These are phyloP conservation scores for Ceuthmochares aereus DNA, from an alignment of 2,113 vertebrate genomes.

Conservation along the genomic window DNA sequence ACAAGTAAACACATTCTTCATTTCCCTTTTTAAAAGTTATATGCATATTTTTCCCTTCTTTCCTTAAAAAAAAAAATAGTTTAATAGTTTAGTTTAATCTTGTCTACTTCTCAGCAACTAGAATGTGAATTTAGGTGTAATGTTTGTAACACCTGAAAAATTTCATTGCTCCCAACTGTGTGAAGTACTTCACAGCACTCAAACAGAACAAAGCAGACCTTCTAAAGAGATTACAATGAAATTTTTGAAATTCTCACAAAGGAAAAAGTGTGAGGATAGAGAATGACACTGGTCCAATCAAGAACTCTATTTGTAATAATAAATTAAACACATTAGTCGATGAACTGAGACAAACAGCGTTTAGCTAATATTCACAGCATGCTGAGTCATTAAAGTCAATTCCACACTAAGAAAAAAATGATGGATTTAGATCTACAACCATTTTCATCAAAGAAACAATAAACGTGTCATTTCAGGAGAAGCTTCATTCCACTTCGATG, in stretches of 20 bases:
- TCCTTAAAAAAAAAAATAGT: neutral
- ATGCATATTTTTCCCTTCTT: neutral
- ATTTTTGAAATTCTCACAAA: neutral
- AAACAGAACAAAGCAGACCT: neutral
- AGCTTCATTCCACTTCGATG: neutral
- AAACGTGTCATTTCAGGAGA: neutral
- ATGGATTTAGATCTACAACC: neutral
- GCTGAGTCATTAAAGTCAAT: neutral
- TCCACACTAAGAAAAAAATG: neutral
- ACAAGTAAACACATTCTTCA: neutral
- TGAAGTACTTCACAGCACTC: neutral
- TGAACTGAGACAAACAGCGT: neutral
- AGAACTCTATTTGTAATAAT: neutral
- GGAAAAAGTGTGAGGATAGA: neutral
- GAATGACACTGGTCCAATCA: neutral
- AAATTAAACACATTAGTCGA: neutral
- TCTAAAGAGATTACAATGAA: neutral
- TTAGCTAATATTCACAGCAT: neutral
- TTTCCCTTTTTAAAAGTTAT: neutral
- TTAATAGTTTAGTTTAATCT: neutral
- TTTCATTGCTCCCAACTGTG: neutral
- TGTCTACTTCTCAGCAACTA: neutral
- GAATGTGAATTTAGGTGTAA: neutral
- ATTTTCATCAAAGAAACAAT: neutral
- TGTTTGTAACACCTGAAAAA: neutral